These are phyloP conservation scores for Erpornis zantholeuca DNA, from an alignment of 2,113 vertebrate genomes.

Conservation along the genomic window DNA sequence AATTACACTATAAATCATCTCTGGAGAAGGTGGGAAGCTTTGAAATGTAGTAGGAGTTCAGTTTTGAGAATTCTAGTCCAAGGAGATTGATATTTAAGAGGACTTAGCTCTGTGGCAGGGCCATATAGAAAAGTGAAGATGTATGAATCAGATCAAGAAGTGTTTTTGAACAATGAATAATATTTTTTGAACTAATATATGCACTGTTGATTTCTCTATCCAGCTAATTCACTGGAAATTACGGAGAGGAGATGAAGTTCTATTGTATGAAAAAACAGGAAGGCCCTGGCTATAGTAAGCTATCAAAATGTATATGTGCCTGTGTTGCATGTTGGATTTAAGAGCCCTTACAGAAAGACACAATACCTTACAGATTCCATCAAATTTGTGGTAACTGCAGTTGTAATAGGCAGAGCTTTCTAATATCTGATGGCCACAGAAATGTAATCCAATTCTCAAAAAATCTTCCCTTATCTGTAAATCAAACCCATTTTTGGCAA, in stretches of 20 bases:
- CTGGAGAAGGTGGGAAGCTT: not conserved
- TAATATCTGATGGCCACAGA: not conserved
- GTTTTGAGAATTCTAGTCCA: constrained; percentile 5
- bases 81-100: not conserved
- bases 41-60: constrained; percentile 18
- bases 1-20: not conserved
- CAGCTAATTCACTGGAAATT: not conserved
- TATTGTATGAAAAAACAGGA: not conserved
- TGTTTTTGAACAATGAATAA: not conserved
- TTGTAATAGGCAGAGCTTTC: not conserved
- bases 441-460: not conserved
- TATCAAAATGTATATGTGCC: not conserved
- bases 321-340: not conserved
- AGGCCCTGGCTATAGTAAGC: not conserved
- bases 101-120: not conserved
- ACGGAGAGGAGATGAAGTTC: not conserved
- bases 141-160: not conserved
- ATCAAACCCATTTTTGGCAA: not conserved
- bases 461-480: not conserved
- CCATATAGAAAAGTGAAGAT: not conserved
- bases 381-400: not conserved
- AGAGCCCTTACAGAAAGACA: not conserved
- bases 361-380: not conserved
- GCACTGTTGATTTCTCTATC: not conserved
- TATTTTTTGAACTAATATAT: not conserved